phyloP scores from a whole-genome alignment of 2,113 vertebrate species.

The Sporophila hypoxantha region DNA sequence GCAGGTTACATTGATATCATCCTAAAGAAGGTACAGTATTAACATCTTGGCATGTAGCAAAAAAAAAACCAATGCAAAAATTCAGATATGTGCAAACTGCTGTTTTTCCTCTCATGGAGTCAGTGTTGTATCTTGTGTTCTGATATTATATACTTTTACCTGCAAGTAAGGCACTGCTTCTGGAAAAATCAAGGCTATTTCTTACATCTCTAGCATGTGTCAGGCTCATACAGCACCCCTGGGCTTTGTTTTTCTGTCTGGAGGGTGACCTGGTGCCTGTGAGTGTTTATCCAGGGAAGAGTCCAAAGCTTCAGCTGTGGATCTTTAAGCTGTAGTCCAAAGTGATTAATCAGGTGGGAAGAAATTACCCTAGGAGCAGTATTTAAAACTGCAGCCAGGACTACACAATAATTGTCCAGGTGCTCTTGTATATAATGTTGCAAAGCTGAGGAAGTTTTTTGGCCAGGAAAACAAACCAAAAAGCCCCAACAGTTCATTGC shows the following conservation, averaged over 20 bases:
- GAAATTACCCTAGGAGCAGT: neutral
- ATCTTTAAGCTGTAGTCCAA: neutral
- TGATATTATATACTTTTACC: neutral
- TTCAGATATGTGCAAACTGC: neutral
- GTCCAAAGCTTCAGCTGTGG: neutral
- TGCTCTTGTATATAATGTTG: neutral
- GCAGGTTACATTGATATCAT: constrained; percentile 99
- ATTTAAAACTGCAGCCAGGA: neutral
- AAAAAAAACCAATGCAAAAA: neutral
- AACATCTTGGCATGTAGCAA: neutral
- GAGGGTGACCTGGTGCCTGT: neutral
- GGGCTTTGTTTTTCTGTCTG: neutral
- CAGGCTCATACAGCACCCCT: neutral
- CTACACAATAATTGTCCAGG: neutral
- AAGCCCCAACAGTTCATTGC: neutral
- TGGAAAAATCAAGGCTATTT: neutral
- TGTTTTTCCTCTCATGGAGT: neutral
- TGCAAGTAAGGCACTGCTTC: neutral
- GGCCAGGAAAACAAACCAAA: neutral
- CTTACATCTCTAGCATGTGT: neutral
- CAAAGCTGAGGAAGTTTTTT: neutral
- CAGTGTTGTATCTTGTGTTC: neutral
- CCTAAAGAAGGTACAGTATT: constrained; percentile 86
- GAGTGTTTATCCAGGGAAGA: neutral
- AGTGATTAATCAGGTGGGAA: neutral